Conservation (phyloP, 2,888 invertebrate species). For the Phragmatobia fuliginosa region DNA sequence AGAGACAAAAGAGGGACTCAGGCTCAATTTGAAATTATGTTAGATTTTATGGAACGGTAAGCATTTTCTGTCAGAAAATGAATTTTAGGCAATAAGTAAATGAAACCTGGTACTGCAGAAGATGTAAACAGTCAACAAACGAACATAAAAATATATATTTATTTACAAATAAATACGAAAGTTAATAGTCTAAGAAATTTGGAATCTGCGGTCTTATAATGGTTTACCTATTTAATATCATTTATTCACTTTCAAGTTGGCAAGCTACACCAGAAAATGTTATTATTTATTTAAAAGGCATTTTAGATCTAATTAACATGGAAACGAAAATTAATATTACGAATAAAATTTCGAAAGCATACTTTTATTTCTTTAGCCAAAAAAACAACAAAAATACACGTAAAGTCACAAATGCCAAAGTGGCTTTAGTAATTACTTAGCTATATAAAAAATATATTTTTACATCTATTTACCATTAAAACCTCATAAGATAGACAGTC, state of each 20-base stretch:
- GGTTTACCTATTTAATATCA: background rate
- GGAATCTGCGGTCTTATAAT: background rate
- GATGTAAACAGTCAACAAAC: background rate
- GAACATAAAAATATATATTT: background rate
- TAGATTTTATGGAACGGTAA: constrained; percentile 47
- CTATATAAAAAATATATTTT: no score
- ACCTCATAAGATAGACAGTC: no score
- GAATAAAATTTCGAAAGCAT: background rate
- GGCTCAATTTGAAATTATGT: constrained; percentile 37
- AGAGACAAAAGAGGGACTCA: constrained; percentile 17
- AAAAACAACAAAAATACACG: no score
- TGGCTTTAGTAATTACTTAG: no score
- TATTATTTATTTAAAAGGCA: background rate
- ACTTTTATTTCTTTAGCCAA: no score
- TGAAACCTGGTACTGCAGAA: background rate
- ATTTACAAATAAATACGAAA: background rate
- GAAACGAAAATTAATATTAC: background rate
- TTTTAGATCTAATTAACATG: background rate
- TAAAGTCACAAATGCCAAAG: no score
- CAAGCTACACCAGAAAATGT: background rate
- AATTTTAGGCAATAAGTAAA: background rate
- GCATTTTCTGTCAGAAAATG: constrained; percentile 17
- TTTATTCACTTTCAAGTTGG: background rate
- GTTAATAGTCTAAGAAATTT: background rate
- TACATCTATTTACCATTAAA: no score